phyloP scores from a whole-genome alignment of 1,140 invertebrate species.

The Tribolium castaneum region DNA sequence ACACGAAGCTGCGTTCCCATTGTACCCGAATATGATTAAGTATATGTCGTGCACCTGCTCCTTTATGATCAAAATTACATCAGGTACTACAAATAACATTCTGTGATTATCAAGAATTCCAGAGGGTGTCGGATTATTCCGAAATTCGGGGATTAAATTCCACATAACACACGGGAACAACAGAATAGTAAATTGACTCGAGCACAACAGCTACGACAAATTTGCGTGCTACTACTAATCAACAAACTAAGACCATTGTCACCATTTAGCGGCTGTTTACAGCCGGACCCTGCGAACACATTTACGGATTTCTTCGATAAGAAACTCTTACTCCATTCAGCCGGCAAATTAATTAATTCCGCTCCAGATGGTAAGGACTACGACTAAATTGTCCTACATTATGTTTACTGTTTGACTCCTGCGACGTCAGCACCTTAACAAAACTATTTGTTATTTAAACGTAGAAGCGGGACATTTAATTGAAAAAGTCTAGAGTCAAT shows the following conservation, averaged over 20 bases:
- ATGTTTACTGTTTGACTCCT: slow-evolving; percentile 6
- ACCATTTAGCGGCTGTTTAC: background rate
- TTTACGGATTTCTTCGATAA: background rate
- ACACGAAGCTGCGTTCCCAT: slow-evolving; percentile 1
- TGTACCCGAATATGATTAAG: background rate
- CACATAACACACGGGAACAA: slow-evolving; percentile 27
- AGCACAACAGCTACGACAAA: slow-evolving; percentile 23
- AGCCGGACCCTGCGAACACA: background rate
- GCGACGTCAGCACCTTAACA: slow-evolving; percentile 4
- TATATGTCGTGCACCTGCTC: slow-evolving; percentile 17
- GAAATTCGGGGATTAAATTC: slow-evolving; percentile 32
- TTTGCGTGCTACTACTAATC: slow-evolving; percentile 29
- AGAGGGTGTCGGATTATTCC: slow-evolving; percentile 16
- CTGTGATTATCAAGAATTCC: slow-evolving; percentile 32
- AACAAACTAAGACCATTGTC: slow-evolving; percentile 14
- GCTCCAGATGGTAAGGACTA: slow-evolving; percentile 1
- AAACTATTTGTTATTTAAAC: slow-evolving; percentile 31
- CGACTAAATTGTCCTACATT: slow-evolving; percentile 16
- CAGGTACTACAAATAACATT: slow-evolving; percentile 25
- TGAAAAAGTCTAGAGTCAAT: slow-evolving; percentile 35
- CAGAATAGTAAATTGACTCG: slow-evolving; percentile 28
- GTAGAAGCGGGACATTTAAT: slow-evolving; percentile 2
- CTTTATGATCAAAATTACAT: slow-evolving; percentile 33
- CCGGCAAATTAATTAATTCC: slow-evolving; percentile 11
- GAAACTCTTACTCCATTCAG: slow-evolving; percentile 20